These are phyloP conservation scores for Lissocephala sabroskyi DNA, from an alignment of 2,888 invertebrate genomes.

Conservation along the genomic window DNA sequence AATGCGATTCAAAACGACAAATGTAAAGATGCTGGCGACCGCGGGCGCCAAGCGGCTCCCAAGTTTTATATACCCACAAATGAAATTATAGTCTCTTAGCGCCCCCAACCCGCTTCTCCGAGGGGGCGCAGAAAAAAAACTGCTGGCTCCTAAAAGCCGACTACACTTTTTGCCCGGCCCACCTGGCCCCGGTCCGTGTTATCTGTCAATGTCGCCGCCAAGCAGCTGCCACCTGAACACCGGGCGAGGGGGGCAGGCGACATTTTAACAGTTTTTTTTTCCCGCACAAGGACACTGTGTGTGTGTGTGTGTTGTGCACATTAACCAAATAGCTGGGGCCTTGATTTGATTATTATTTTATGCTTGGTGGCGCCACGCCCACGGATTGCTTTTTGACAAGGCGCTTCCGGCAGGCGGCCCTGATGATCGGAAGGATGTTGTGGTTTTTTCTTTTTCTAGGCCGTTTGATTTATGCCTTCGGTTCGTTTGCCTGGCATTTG, in stretches of 20 bases:
- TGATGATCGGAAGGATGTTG: not conserved
- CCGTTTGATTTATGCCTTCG: slow-evolving; percentile 61
- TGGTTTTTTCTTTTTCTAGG: no score
- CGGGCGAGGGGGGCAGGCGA: slow-evolving; percentile 31
- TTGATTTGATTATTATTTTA: slow-evolving; percentile 61
- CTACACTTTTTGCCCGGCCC: slow-evolving; percentile 28
- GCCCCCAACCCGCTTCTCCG: not conserved
- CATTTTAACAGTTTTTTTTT: slow-evolving; percentile 44
- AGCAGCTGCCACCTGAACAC: slow-evolving; percentile 20
- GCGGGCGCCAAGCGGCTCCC: slow-evolving; percentile 4
- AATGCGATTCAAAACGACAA: slow-evolving; percentile 43
- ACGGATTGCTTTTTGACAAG: slow-evolving; percentile 39
- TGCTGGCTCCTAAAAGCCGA: slow-evolving; percentile 54
- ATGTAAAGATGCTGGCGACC: slow-evolving; percentile 1
- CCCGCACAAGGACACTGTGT: no score
- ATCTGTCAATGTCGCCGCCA: slow-evolving; percentile 29
- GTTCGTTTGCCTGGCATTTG: no score
- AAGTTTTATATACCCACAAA: slow-evolving; percentile 63
- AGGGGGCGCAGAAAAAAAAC: slow-evolving; percentile 19
- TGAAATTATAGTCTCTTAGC: slow-evolving; percentile 53
- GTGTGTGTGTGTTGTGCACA: slow-evolving; percentile 50
- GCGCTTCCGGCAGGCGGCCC: no score
- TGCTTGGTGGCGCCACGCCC: not conserved
- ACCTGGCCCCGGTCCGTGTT: no score
- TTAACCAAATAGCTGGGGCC: slow-evolving; percentile 63